A percentile compares a stretch with the other conserved stretches of the same genome.
Conservation (phyloP, 2,113 vertebrate species). For the Natator depressus region DNA sequence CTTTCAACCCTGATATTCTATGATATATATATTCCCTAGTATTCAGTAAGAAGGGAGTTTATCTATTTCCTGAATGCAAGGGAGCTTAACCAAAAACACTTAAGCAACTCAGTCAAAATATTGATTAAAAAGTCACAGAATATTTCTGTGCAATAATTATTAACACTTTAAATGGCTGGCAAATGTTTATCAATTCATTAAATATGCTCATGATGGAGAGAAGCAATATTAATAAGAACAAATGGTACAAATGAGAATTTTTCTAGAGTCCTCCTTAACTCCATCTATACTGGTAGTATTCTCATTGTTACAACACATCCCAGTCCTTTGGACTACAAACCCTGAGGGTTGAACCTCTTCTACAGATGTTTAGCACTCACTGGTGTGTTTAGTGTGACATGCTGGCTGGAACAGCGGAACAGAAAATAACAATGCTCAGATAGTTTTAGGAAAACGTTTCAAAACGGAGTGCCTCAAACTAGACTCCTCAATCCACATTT, state of each 20-base stretch:
- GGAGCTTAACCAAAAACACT: not conserved
- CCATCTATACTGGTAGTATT: not conserved
- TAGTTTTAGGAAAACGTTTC: not conserved
- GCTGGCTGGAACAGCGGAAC: not conserved
- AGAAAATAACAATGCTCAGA: not conserved
- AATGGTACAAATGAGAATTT: not conserved
- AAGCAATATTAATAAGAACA: not conserved
- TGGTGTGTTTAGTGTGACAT: not conserved
- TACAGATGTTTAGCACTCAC: not conserved
- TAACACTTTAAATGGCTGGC: not conserved
- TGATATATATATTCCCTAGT: not conserved
- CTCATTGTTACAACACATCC: not conserved
- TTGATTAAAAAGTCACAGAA: not conserved
- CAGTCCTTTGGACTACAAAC: not conserved
- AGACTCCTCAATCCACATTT: not conserved
- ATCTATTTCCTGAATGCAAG: not conserved
- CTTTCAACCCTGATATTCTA: no score
- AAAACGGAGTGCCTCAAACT: not conserved
- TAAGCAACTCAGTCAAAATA: not conserved
- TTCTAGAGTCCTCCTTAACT: not conserved
- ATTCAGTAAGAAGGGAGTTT: not conserved
- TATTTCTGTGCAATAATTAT: not conserved
- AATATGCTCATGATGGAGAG: not conserved
- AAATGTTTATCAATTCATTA: not conserved
- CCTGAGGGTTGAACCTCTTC: not conserved